Percentiles rank a stretch among this genome's conserved stretches.
These are phyloP conservation scores for Cuculus canorus DNA, from an alignment of 2,797 vertebrate species.

Conservation along the genomic window DNA sequence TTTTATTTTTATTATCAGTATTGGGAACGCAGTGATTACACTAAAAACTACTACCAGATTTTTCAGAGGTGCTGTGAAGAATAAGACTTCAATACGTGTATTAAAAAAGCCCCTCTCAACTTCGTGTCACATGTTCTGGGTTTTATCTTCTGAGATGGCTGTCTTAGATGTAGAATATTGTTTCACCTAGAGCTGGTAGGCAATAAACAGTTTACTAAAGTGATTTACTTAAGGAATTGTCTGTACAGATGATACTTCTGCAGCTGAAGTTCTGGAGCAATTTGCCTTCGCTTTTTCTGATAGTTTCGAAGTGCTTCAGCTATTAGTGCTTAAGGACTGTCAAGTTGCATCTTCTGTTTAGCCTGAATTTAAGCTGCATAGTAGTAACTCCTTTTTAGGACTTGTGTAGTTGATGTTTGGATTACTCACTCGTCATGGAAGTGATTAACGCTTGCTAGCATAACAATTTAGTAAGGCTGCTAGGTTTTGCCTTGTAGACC, in stretches of 20 bases:
- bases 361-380: not conserved
- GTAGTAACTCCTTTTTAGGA: not conserved
- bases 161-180: not conserved
- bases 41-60: not conserved
- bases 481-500: not conserved
- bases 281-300: not conserved
- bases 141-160: not conserved
- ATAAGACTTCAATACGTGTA: not conserved
- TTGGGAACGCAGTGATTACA: not conserved
- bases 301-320: not conserved
- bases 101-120: not conserved
- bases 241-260: not conserved
- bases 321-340: not conserved
- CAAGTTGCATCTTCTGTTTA: not conserved
- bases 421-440: not conserved
- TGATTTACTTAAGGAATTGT: not conserved
- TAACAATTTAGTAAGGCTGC: not conserved
- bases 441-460: not conserved
- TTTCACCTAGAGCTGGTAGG: not conserved
- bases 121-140: not conserved
- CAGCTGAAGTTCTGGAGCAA: not conserved
- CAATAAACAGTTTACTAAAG: not conserved
- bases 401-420: not conserved
- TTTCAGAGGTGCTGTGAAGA: not conserved
- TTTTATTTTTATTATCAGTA: not conserved